Percentiles rank a stretch among this genome's conserved stretches.
Conservation (phyloP, 2,888 invertebrate species). For the Dryocosmus kuriphilus region DNA sequence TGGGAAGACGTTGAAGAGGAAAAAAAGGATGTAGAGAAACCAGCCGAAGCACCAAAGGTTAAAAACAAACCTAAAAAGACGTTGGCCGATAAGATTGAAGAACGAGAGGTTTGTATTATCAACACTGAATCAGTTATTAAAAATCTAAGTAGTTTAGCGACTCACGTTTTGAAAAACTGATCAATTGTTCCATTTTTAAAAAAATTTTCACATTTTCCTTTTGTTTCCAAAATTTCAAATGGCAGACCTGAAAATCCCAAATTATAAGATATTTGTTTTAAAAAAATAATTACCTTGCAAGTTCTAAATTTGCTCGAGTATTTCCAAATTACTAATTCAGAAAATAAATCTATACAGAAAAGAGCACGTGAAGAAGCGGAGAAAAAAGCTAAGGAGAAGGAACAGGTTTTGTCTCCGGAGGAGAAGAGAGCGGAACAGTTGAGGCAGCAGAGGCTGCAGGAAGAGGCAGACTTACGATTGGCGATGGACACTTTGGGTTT, state of each 20-base stretch:
- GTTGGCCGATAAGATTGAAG: constrained; percentile 89
- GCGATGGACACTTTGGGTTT: constrained; percentile 93
- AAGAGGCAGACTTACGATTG: constrained; percentile 91
- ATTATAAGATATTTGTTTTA: neutral
- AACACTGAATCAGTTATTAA: neutral
- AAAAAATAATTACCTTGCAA: neutral
- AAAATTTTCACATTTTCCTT: neutral
- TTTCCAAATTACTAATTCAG: neutral
- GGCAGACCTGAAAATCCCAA: neutral
- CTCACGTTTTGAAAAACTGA: too few species aligned
- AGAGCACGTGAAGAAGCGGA: constrained; percentile 83
- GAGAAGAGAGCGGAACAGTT: constrained; percentile 88
- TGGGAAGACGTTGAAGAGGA: constrained; percentile 96
- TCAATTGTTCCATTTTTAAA: too few species aligned
- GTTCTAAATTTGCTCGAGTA: neutral
- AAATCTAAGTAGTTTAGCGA: neutral
- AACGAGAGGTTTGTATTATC: constrained; percentile 85
- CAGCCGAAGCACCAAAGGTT: constrained; percentile 81
- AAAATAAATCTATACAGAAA: constrained; percentile 76
- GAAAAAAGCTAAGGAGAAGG: constrained; percentile 81
- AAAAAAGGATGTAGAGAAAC: constrained; percentile 87
- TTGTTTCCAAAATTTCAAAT: neutral
- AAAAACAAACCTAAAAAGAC: constrained; percentile 87
- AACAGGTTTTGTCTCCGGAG: constrained; percentile 86
- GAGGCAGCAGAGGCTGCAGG: constrained; percentile 88